Conservation (phyloP, 2,888 invertebrate species). For the Apamea sordens region DNA sequence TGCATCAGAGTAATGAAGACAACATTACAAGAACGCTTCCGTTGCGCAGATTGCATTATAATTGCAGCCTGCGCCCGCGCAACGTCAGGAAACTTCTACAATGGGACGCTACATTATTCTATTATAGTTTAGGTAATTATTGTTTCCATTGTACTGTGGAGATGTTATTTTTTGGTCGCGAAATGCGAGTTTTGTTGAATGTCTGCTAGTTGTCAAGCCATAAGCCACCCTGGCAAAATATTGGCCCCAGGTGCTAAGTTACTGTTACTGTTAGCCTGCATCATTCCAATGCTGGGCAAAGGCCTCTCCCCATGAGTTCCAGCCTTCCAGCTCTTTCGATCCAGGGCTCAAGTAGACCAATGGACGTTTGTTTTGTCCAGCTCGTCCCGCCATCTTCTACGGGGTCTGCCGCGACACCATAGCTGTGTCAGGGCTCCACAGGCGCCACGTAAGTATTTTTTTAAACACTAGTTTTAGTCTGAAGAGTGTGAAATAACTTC, state of each 20-base stretch:
- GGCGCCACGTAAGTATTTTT: background rate
- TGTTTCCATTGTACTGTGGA: slow-evolving; percentile 56
- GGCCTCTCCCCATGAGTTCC: no score
- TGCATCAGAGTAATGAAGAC: slow-evolving; percentile 61
- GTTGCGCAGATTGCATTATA: slow-evolving; percentile 70
- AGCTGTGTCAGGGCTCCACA: no score
- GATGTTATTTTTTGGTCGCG: background rate
- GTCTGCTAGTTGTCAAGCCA: background rate
- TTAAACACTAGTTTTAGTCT: background rate
- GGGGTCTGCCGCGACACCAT: no score
- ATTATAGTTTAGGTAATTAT: slow-evolving; percentile 41
- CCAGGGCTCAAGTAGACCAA: no score
- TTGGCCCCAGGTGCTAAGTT: background rate
- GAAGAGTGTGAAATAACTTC: background rate
- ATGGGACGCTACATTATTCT: slow-evolving; percentile 53
- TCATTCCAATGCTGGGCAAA: no score
- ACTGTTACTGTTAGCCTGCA: no score
- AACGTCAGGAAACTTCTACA: slow-evolving; percentile 57
- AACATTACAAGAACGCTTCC: slow-evolving; percentile 67
- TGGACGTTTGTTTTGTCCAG: no score
- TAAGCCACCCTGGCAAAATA: background rate
- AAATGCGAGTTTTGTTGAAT: background rate
- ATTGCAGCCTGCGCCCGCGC: slow-evolving; percentile 58
- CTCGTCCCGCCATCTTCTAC: no score
- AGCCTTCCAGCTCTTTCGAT: no score